Evolutionary conservation across 2,113 vertebrate genomes (phyloP).

Genomic region (Tichodroma muraria): DNA sequence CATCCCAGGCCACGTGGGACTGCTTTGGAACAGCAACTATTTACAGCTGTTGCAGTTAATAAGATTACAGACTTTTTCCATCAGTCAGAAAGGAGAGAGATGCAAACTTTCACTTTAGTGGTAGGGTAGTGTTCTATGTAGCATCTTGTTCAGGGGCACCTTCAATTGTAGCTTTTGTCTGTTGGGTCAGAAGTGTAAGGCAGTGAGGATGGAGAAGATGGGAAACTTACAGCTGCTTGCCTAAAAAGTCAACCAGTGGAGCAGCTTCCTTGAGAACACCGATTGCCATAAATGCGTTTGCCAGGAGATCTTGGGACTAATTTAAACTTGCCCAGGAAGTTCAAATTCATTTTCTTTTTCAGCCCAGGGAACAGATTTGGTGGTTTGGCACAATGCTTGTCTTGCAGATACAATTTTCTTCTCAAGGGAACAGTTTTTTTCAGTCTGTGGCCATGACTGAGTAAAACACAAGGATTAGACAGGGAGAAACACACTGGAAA

Average conservation of each 20-base stretch:
- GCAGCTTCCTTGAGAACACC: background rate
- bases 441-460: background rate
- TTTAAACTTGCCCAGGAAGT: background rate
- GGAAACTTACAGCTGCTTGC: background rate
- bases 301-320: background rate
- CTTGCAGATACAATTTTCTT: background rate
- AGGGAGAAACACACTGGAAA: background rate
- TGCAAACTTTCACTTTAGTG: slow-evolving; percentile 42
- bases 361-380: background rate
- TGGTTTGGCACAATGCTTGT: background rate
- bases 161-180: background rate
- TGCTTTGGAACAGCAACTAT: slow-evolving; percentile 48
- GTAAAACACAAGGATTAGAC: background rate
- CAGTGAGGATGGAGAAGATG: background rate
- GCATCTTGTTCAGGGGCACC: background rate
- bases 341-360: background rate
- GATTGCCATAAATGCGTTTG: background rate
- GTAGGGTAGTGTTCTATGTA: background rate
- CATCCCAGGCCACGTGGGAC: background rate
- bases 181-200: background rate
- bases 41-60: slow-evolving; percentile 58
- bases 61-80: slow-evolving; percentile 44
- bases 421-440: background rate
- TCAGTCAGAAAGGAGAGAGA: slow-evolving; percentile 21
- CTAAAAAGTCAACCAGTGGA: background rate